Percentiles rank a stretch among this genome's conserved stretches.
Conservation (phyloP, 37 sponge, comb jelly and placozoan genomes). For the Halisarca cf. caerulea region DNA sequence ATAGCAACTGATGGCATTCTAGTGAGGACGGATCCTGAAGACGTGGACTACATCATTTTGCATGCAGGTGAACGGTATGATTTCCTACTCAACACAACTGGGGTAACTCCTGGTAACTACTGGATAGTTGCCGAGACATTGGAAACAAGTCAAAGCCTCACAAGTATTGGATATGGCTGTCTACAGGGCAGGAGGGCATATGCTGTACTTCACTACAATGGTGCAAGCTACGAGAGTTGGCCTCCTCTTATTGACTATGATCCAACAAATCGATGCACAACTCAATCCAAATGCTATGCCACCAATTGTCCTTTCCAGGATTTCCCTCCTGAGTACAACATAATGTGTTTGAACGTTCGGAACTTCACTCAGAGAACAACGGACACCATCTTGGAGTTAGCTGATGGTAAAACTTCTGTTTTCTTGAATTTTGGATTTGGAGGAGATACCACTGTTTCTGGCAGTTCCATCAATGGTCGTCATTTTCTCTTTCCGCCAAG, state of each 20-base stretch:
- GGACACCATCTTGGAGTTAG: neutral
- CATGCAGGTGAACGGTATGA: constrained; percentile 88
- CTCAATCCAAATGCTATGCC: constrained; percentile 33
- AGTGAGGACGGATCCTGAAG: constrained; percentile 27
- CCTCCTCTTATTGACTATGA: neutral
- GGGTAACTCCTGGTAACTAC: constrained; percentile 32
- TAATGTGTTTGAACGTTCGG: constrained; percentile 48
- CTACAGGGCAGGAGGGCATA: neutral
- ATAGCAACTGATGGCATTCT: constrained; percentile 70
- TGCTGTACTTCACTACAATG: neutral
- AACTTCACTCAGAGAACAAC: constrained; percentile 16
- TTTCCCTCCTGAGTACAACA: constrained; percentile 26
- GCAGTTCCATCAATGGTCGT: constrained; percentile 65
- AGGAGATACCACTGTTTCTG: constrained; percentile 31
- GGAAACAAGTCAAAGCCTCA: constrained; percentile 21
- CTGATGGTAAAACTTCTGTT: neutral
- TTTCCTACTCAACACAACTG: constrained; percentile 54
- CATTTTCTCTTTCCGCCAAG: constrained; percentile 60
- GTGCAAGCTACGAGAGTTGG: neutral
- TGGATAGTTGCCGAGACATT: constrained; percentile 75
- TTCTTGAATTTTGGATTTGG: constrained; percentile 86
- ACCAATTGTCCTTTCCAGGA: constrained; percentile 74
- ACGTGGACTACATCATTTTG: constrained; percentile 73
- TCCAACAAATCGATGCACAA: neutral
- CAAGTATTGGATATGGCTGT: neutral